Base-by-base conservation (phyloP, 2,888 invertebrate genomes). In the Petrolisthes manimaculis region DNA sequence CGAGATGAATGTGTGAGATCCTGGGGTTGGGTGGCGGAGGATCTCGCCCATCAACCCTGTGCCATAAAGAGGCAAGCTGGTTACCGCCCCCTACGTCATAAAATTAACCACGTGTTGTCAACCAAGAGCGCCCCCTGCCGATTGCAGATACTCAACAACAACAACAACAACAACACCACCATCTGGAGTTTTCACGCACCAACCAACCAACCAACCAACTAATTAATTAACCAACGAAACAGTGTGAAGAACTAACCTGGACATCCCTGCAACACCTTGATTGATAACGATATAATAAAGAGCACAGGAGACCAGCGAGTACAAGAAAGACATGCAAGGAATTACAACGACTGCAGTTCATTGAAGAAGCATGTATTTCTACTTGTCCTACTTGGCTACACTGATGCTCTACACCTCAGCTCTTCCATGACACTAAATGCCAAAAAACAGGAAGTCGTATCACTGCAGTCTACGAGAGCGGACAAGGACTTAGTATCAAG, bases 1-100 rank as follows among this genome's bases (percentile, higher is more conserved):
- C 37, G 91, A 88, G 74, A 87, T 91, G 88, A 91, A 91, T 67
- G 91, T 91, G 82, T 91, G 86, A 91, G 87, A 82, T 88, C 88
- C 88, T 88, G 51, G 24, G 37, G 82, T 53, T 51, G 71, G 75
- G 74, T 21, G 69, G 24, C 84, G 80, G 53, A 88, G 88, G 88
- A 88, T 80, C 88, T 84, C 88, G 51, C 74, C 21, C 71, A n/a
- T 71, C 14, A 1, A 86, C 85, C 89, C 83, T 77, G 89, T 89
- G 89, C 89, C 89, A 89, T 86, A 86, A 74, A 53, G 55, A 83
- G 75, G 75, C 74, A 51, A 69, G 74, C 75, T 83, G 55, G 53
- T 55, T 75, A 83, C 75, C 53, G 37, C 74, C 6, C 83, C 83
- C 55, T 83, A 69, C 79, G 37, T 37, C 37, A 37, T 37, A 37